Evolutionary conservation across 2,113 vertebrate species (phyloP).

Genomic region (Mesoclemmys tuberculata): DNA sequence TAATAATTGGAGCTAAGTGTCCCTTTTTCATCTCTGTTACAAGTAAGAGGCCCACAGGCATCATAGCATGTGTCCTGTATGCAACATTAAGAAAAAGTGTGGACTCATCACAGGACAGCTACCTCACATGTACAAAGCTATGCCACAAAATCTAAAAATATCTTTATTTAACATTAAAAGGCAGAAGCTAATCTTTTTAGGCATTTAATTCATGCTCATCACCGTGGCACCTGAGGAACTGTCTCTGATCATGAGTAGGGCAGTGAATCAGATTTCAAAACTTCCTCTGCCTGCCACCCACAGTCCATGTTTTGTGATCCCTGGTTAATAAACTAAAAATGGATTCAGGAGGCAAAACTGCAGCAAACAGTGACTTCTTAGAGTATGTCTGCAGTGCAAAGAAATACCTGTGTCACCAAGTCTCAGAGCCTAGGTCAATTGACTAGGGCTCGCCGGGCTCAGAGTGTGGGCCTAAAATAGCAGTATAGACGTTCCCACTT

Average conservation of each 20-base stretch:
- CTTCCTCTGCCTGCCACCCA: constrained; percentile 8
- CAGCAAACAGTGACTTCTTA: background rate
- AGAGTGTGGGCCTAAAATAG: background rate
- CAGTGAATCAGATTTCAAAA: constrained; percentile 23
- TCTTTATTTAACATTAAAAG: constrained; percentile 54
- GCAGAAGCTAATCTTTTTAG: background rate
- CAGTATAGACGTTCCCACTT: background rate
- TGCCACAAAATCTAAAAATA: background rate
- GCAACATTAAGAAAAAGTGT: background rate
- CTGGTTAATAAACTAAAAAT: background rate
- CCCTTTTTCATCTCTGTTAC: background rate
- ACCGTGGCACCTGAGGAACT: background rate
- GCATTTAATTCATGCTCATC: constrained; percentile 41
- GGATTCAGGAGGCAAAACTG: background rate
- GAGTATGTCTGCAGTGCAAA: background rate
- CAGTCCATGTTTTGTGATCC: background rate
- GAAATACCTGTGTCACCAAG: background rate
- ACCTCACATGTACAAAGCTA: background rate
- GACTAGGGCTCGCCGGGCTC: background rate
- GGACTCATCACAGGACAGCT: background rate
- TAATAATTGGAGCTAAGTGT: constrained; percentile 16
- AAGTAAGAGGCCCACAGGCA: background rate
- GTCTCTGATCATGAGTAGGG: background rate
- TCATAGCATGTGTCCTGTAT: background rate
- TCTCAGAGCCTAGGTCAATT: background rate